Evolutionary conservation across 2,888 invertebrate species (phyloP).

Genomic region (Trachelus stipa): DNA sequence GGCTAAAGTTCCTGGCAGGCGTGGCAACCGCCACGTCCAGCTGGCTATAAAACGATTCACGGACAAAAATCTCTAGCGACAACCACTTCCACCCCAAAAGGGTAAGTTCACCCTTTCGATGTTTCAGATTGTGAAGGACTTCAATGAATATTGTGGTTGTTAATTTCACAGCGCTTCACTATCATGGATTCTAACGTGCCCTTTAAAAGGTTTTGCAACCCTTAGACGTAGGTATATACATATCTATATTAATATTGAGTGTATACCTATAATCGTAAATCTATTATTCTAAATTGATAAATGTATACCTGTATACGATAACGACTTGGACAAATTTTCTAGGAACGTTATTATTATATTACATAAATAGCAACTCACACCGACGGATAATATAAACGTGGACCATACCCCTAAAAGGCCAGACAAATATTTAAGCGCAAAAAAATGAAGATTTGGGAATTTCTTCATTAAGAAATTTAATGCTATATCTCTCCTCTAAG

Average conservation of each 20-base stretch:
- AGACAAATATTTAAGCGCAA: background rate
- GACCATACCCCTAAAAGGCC: too few relatives aligned
- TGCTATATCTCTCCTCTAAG: background rate
- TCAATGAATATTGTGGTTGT: background rate
- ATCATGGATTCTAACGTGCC: background rate
- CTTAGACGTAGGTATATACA: background rate
- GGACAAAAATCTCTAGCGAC: background rate
- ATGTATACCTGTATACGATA: background rate
- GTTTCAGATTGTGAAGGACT: background rate
- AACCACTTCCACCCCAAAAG: background rate
- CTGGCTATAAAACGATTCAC: conserved; percentile 38
- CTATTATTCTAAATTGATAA: background rate
- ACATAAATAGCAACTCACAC: background rate
- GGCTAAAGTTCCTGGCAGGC: conserved; percentile 7
- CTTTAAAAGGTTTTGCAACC: background rate
- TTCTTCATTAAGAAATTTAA: background rate
- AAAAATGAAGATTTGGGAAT: background rate
- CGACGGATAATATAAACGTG: too few relatives aligned
- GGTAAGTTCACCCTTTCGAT: background rate
- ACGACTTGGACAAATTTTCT: background rate
- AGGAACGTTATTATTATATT: too few relatives aligned
- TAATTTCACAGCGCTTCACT: background rate
- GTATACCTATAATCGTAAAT: background rate
- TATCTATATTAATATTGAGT: background rate
- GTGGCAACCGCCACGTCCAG: conserved; percentile 20